Evolutionary conservation across 2,113 vertebrate genomes (phyloP).

Genomic region (Sceloporus undulatus): DNA sequence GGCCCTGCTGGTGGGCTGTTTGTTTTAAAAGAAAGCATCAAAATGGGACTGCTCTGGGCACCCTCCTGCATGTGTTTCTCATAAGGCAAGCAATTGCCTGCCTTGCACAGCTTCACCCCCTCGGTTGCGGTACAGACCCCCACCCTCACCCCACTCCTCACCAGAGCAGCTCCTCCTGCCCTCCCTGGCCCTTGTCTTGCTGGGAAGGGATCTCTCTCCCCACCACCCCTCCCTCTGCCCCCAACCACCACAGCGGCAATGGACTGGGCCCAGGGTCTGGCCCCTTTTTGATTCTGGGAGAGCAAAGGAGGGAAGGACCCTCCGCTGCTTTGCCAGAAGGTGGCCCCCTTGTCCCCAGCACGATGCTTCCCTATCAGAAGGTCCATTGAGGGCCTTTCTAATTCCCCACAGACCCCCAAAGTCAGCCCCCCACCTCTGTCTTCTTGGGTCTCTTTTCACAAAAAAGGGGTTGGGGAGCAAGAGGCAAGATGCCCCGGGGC

Average conservation of each 20-base stretch:
- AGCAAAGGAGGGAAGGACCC: background rate
- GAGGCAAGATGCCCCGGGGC: too few species aligned
- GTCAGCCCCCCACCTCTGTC: too few species aligned
- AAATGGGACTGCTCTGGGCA: accelerated
- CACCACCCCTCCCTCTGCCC: background rate
- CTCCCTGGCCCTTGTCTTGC: too few species aligned
- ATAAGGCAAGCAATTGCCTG: constrained; percentile 6
- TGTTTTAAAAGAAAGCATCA: constrained; percentile 54
- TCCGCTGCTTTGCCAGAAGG: background rate
- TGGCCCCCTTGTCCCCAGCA: background rate
- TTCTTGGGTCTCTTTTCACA: too few species aligned
- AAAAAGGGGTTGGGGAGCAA: too few species aligned
- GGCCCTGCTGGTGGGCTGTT: constrained; percentile 23
- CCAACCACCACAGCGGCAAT: background rate
- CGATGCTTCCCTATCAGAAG: too few species aligned
- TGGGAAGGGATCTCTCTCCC: background rate
- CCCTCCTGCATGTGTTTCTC: constrained; percentile 61
- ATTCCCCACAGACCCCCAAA: too few species aligned
- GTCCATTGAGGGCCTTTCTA: too few species aligned
- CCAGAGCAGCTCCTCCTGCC: background rate
- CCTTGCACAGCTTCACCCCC: accelerated
- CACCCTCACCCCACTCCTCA: background rate
- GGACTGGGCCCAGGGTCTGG: background rate
- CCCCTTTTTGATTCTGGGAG: too few species aligned
- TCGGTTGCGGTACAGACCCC: background rate